A percentile compares a stretch with the other conserved stretches of the same genome.
Evolutionary conservation across 2,797 vertebrate species (phyloP).

Genomic region (Melanotaenia maccullochi): DNA sequence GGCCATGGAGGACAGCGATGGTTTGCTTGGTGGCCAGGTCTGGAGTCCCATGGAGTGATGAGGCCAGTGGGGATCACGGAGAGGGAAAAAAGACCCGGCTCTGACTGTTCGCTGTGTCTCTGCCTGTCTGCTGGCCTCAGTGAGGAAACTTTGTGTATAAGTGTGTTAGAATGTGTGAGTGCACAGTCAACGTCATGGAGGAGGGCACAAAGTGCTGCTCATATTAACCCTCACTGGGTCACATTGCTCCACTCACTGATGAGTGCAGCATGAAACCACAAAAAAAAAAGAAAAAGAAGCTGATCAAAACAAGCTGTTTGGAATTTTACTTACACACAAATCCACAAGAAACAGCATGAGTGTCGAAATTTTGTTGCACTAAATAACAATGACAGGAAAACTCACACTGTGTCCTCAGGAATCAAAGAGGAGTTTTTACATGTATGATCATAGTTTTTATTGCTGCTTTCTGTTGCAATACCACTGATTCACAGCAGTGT

Average conservation of each 20-base stretch:
- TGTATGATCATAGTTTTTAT: conserved; percentile 8
- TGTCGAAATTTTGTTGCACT: conserved; percentile 29
- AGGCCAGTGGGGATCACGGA: conserved; percentile 60
- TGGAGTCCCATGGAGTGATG: conserved; percentile 82
- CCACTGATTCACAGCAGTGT: background rate
- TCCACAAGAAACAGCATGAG: conserved; percentile 35
- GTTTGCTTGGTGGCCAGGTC: conserved; percentile 74
- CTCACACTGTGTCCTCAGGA: conserved; percentile 25
- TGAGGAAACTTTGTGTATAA: conserved; percentile 57
- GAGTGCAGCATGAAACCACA: conserved; percentile 11
- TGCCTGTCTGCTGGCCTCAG: conserved; percentile 68
- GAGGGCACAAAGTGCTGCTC: conserved; percentile 70
- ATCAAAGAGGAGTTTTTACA: conserved; percentile 20
- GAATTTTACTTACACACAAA: conserved; percentile 8
- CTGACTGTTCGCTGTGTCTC: conserved; percentile 57
- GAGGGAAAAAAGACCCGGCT: conserved; percentile 64
- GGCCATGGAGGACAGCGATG: conserved; percentile 77
- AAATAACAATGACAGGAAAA: conserved; percentile 60
- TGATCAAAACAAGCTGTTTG: conserved; percentile 48
- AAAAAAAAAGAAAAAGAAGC: background rate
- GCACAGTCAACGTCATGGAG: conserved; percentile 70
- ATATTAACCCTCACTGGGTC: conserved; percentile 79
- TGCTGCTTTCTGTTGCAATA: conserved; percentile 7
- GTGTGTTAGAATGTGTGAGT: conserved; percentile 29
- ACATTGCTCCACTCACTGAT: conserved; percentile 32